Evolutionary conservation across 2,797 vertebrate genomes (phyloP).

Genomic region (Coreius guichenoti): DNA sequence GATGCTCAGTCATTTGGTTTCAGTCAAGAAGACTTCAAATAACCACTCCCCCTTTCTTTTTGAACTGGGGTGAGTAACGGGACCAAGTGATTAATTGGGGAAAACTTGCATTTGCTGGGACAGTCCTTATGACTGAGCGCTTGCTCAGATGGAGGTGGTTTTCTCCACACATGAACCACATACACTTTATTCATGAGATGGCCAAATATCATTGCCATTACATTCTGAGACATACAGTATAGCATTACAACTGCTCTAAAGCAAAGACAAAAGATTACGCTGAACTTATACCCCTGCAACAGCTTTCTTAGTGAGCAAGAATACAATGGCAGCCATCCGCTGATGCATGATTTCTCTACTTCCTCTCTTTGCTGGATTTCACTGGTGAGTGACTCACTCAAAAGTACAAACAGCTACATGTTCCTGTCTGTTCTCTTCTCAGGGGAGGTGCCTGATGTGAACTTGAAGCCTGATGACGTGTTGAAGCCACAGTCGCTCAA

Average conservation of each 20-base stretch:
- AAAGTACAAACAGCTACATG: conserved; percentile 22
- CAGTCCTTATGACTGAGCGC: conserved; percentile 69
- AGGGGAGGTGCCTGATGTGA: conserved; percentile 7
- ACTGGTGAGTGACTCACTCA: conserved; percentile 20
- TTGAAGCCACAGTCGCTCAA: neutral
- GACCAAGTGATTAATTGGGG: conserved; percentile 74
- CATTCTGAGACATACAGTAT: conserved; percentile 20
- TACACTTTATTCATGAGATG: conserved; percentile 68
- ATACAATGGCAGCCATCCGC: conserved; percentile 2
- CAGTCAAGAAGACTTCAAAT: conserved; percentile 34
- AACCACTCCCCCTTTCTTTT: conserved; percentile 71
- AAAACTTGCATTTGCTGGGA: conserved; percentile 69
- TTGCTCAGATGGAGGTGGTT: conserved; percentile 66
- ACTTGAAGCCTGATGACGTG: conserved; percentile 14
- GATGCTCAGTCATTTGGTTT: conserved; percentile 41
- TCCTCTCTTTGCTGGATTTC: conserved; percentile 29
- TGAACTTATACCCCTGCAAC: neutral
- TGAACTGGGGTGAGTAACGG: conserved; percentile 69
- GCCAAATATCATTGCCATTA: conserved; percentile 67
- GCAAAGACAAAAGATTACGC: neutral
- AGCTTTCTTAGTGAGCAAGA: conserved; percentile 20
- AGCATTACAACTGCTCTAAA: conserved; percentile 11
- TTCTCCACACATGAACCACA: conserved; percentile 67
- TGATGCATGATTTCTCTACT: conserved; percentile 34
- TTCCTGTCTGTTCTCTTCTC: neutral